Evolutionary conservation across 2,888 invertebrate genomes (phyloP).

Genomic region (Hydriomena furcata): DNA sequence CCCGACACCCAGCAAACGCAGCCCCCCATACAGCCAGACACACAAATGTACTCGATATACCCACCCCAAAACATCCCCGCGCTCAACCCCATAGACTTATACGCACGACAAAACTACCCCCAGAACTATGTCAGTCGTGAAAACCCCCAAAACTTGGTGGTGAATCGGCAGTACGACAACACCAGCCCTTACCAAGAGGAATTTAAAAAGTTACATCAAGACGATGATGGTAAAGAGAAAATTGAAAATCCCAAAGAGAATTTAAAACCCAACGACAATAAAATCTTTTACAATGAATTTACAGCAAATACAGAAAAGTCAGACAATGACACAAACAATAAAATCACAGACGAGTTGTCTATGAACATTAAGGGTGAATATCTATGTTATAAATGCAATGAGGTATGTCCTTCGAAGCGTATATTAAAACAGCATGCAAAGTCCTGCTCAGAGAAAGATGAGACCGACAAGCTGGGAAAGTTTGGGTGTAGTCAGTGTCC

Average conservation of each 20-base stretch:
- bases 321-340: conserved; percentile 33
- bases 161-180: conserved; percentile 67
- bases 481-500: conserved; percentile 71
- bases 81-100: conserved; percentile 56
- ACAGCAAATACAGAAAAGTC: conserved; percentile 25
- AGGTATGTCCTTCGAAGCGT: conserved; percentile 66
- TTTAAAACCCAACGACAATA: conserved; percentile 68
- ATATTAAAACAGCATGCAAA: conserved; percentile 70
- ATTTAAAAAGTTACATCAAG: conserved; percentile 57
- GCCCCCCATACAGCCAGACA: conserved; percentile 46
- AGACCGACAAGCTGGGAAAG: conserved; percentile 63
- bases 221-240: conserved; percentile 49
- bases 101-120: conserved; percentile 60
- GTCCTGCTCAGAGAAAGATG: conserved; percentile 49
- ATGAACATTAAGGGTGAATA: conserved; percentile 72
- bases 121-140: conserved; percentile 61
- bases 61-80: conserved; percentile 59
- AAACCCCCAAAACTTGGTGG: conserved; percentile 72
- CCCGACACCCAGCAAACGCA: conserved; percentile 48
- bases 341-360: conserved; percentile 55
- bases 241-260: conserved; percentile 69
- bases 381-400: conserved; percentile 67
- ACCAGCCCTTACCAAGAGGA: conserved; percentile 59
- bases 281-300: conserved; percentile 52
- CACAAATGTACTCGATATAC: conserved; percentile 59